Evolutionary conservation across 2,888 invertebrate species (phyloP).

Genomic region (Galeruca laticollis): DNA sequence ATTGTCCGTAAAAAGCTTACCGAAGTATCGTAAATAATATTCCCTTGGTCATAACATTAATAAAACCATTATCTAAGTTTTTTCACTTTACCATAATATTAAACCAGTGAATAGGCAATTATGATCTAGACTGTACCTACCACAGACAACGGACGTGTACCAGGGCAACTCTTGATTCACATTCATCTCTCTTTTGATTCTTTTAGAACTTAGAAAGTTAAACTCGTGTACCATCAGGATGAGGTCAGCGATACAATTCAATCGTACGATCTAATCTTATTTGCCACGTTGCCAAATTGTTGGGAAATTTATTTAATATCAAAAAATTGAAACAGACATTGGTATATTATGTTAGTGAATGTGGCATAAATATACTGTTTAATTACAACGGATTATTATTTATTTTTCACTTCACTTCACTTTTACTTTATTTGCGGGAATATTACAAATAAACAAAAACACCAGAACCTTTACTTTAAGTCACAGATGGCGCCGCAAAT

Average conservation of each 20-base stretch:
- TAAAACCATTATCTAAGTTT: not conserved
- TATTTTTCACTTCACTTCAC: too few relatives aligned
- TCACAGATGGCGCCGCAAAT: too few relatives aligned
- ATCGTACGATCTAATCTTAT: conserved; percentile 16
- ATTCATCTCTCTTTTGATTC: conserved; percentile 7
- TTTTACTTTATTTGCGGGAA: too few relatives aligned
- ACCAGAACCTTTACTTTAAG: too few relatives aligned
- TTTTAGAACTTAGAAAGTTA: conserved; percentile 46
- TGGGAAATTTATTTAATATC: not conserved
- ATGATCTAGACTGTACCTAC: conserved; percentile 42
- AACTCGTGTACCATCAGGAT: conserved; percentile 48
- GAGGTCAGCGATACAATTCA: conserved; percentile 45
- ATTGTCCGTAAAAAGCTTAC: too few relatives aligned
- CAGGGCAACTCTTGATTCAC: conserved; percentile 27
- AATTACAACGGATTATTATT: too few relatives aligned
- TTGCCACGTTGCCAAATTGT: conserved; percentile 4
- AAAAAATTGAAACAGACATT: too few relatives aligned
- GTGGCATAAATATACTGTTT: too few relatives aligned
- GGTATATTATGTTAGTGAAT: too few relatives aligned
- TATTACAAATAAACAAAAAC: too few relatives aligned
- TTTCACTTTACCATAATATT: not conserved
- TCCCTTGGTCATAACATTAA: not conserved
- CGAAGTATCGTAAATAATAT: too few relatives aligned
- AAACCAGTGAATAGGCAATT: conserved; percentile 29
- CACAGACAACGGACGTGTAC: not conserved